Conservation (phyloP, 2,888 invertebrate species). For the Papilio elwesi region DNA sequence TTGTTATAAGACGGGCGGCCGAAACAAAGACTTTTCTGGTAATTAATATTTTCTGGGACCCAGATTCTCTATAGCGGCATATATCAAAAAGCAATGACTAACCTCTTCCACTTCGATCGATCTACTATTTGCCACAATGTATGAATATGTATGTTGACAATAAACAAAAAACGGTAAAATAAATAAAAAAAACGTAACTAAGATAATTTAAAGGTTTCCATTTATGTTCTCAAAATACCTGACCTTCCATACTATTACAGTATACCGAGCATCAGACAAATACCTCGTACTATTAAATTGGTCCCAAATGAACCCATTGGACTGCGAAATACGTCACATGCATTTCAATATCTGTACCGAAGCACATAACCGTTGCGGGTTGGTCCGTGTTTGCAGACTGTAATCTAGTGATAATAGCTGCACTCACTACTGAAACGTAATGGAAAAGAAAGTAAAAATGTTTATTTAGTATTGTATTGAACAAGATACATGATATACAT, state of each 20-base stretch:
- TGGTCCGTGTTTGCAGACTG: constrained; percentile 9
- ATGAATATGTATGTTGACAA: no score
- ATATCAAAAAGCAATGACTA: no score
- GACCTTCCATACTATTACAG: background rate
- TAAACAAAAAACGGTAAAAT: no score
- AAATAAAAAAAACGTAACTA: background rate
- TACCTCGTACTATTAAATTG: constrained; percentile 2
- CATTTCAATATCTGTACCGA: constrained; percentile 25
- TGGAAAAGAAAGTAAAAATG: background rate
- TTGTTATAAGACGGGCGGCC: no score
- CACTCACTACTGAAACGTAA: background rate
- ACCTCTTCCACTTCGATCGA: background rate
- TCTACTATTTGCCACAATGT: background rate
- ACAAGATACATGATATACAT: no score
- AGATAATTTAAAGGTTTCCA: background rate
- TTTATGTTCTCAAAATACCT: background rate
- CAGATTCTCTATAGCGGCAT: no score
- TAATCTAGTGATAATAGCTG: constrained; percentile 6
- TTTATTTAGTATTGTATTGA: no score
- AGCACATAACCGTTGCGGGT: constrained; percentile 24
- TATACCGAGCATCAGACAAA: background rate
- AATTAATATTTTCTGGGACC: no score
- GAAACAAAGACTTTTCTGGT: no score
- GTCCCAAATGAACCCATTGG: constrained; percentile 16
- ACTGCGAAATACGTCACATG: constrained; percentile 3